Evolutionary conservation across 2,888 invertebrate genomes (phyloP).

Genomic region (Salticus scenicus): DNA sequence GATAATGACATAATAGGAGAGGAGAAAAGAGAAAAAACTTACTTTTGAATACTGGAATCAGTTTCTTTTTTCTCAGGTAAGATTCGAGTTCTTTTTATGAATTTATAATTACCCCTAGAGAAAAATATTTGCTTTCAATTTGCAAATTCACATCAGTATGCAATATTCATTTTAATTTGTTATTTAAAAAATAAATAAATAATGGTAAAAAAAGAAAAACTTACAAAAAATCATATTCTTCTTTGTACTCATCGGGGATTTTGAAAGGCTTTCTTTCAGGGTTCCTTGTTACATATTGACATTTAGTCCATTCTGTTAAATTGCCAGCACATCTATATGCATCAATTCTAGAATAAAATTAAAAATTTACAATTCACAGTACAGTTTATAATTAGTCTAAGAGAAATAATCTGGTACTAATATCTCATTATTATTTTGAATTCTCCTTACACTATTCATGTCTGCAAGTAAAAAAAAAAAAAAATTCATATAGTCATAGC

Average conservation of each 20-base stretch:
- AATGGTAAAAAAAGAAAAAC: slow-evolving; percentile 31
- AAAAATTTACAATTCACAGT: too few species aligned
- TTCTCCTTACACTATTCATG: too few species aligned
- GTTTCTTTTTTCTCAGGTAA: slow-evolving; percentile 73
- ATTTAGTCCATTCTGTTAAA: slow-evolving; percentile 92
- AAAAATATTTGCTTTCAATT: too few species aligned
- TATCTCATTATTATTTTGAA: too few species aligned
- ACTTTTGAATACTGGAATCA: slow-evolving; percentile 71
- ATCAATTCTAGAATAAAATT: slow-evolving; percentile 77
- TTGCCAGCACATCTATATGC: slow-evolving; percentile 91
- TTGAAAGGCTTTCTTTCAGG: slow-evolving; percentile 80
- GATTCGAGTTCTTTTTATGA: slow-evolving; percentile 74
- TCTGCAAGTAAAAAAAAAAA: too few species aligned
- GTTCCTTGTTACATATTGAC: slow-evolving; percentile 82
- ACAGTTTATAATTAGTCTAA: too few species aligned
- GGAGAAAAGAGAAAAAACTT: too few species aligned
- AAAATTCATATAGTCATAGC: too few species aligned
- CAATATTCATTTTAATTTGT: neutral
- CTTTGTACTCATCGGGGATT: slow-evolving; percentile 81
- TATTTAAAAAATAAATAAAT: neutral
- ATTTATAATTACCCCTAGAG: slow-evolving; percentile 77
- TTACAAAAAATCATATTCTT: slow-evolving; percentile 79
- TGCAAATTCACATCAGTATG: neutral
- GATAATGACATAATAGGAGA: too few species aligned
- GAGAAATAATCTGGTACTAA: too few species aligned